Evolutionary conservation across 2,113 vertebrate genomes (phyloP).

Genomic region (mouse (Mus musculus)): GRCm39 chr1:65346001-65346500

Average conservation of each 20-base stretch:
- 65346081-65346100: background rate
- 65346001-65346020: background rate
- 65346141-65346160: background rate
- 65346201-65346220: background rate
- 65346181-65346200: background rate
- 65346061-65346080: background rate
- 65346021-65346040: background rate
- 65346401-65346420: background rate
- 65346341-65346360: background rate
- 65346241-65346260: background rate
- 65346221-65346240: background rate
- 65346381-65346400: background rate
- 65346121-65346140: background rate
- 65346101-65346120: background rate
- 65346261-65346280: background rate
- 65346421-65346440: conserved; percentile 30
- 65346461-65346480: background rate
- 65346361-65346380: background rate
- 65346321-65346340: background rate
- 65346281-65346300: background rate
- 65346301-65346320: background rate
- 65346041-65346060: conserved; percentile 38
- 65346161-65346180: background rate
- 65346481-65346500: background rate
- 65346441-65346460: background rate